These are phyloP conservation scores for Caenorhabditis remanei DNA, from an alignment of 1,140 invertebrate species.

Conservation along the genomic window DNA sequence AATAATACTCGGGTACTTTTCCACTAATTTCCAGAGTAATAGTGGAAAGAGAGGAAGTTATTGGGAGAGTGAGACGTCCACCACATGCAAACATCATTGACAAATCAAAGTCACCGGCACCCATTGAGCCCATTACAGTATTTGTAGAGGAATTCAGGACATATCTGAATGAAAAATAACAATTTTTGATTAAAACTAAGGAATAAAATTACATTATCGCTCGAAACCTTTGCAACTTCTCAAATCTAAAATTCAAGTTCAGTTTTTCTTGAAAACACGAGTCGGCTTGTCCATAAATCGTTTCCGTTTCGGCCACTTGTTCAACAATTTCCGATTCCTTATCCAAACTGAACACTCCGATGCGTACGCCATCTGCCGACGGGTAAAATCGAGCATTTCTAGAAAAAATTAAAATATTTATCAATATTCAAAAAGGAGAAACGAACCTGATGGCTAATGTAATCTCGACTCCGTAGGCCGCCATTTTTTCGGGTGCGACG, in stretches of 20 bases:
- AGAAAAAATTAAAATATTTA: neutral
- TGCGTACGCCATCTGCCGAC: slow-evolving; percentile 7
- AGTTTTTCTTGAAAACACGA: slow-evolving; percentile 8
- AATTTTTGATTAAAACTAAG: neutral
- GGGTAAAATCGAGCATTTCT: slow-evolving; percentile 47
- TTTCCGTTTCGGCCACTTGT: slow-evolving; percentile 23
- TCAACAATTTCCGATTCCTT: slow-evolving; percentile 28
- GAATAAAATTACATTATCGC: neutral
- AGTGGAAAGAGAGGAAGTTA: neutral
- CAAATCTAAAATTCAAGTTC: slow-evolving; percentile 17
- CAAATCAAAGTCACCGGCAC: slow-evolving; percentile 11
- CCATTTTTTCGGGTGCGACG: slow-evolving; percentile 47
- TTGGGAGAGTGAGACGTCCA: neutral
- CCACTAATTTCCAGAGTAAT: slow-evolving; percentile 4
- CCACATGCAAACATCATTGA: slow-evolving; percentile 48
- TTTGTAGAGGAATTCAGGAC: slow-evolving; percentile 32
- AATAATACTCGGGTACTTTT: slow-evolving; percentile 28
- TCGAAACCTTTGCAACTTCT: slow-evolving; percentile 38
- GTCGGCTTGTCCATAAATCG: slow-evolving; percentile 6
- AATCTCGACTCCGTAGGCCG: slow-evolving; percentile 40
- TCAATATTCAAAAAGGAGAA: neutral
- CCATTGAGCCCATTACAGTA: slow-evolving; percentile 26
- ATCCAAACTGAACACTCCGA: slow-evolving; percentile 38
- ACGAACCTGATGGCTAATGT: slow-evolving; percentile 17
- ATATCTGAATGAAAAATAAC: neutral